Conservation (phyloP, 2,888 invertebrate species). For the Nezara viridula region DNA sequence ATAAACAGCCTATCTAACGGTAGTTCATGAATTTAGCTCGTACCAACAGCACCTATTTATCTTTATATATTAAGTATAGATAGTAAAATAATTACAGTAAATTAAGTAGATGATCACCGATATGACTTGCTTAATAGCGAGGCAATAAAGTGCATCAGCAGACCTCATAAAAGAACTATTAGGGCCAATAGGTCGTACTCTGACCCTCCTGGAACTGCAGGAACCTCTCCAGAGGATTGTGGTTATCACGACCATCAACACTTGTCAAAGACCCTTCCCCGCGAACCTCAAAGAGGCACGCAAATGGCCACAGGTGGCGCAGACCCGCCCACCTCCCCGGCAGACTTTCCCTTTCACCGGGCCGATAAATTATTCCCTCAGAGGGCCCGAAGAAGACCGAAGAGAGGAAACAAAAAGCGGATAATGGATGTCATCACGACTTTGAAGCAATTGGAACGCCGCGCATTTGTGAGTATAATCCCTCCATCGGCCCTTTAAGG, state of each 20-base stretch:
- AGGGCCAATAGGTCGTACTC: not conserved
- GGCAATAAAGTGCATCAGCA: not conserved
- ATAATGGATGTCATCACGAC: constrained; percentile 12
- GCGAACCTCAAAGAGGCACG: not conserved
- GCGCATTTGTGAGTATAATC: constrained; percentile 25
- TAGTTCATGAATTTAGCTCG: too few species aligned
- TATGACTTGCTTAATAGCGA: not conserved
- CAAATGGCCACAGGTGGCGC: not conserved
- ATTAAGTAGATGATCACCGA: too few species aligned
- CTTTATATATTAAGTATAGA: too few species aligned
- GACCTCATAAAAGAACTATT: not conserved
- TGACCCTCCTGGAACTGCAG: not conserved
- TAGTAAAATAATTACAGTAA: too few species aligned
- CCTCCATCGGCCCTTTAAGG: not conserved
- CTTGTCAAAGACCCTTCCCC: not conserved
- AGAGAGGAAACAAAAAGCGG: not conserved
- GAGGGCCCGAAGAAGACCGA: not conserved
- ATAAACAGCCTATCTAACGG: too few species aligned
- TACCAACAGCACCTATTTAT: too few species aligned
- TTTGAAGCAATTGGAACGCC: not conserved
- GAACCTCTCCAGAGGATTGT: not conserved
- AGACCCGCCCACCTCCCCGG: not conserved
- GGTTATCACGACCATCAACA: not conserved
- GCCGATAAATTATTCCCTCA: not conserved
- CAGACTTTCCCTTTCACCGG: not conserved